phyloP scores from a whole-genome alignment of 2,797 vertebrate genomes.

The Enteromius treurensis region DNA sequence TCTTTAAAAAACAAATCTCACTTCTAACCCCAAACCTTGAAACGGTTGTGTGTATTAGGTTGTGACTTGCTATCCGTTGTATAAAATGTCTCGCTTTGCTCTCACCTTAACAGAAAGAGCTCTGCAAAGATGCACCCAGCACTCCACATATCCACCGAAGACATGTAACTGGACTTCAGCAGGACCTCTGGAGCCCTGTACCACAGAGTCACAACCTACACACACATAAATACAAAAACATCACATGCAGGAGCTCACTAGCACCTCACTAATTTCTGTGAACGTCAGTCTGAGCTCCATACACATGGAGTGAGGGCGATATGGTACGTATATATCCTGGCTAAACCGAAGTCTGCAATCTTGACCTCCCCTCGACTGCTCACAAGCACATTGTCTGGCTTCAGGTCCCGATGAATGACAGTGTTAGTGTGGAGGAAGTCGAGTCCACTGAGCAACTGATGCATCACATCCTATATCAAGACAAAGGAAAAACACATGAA shows the following conservation, averaged over 20 bases:
- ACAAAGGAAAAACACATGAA: conserved; percentile 3
- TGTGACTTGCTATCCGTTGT: background rate
- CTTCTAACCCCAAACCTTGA: background rate
- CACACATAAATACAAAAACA: conserved; percentile 15
- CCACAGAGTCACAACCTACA: conserved; percentile 82
- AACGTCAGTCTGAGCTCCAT: conserved; percentile 56
- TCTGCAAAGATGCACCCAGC: conserved; percentile 82
- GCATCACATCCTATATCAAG: conserved; percentile 74
- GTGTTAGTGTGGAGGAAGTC: conserved; percentile 81
- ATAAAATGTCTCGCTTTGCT: background rate
- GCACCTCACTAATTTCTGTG: background rate
- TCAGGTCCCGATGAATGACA: conserved; percentile 81
- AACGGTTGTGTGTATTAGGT: background rate
- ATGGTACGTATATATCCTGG: conserved; percentile 77
- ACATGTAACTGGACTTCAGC: conserved; percentile 77
- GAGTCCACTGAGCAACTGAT: conserved; percentile 77
- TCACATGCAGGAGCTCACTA: background rate
- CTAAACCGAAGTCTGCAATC: conserved; percentile 82
- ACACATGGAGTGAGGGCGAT: conserved; percentile 80
- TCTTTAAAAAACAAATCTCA: no score
- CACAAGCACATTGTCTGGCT: conserved; percentile 80
- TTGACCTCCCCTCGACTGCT: conserved; percentile 79
- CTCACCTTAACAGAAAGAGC: conserved; percentile 77
- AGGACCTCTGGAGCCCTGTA: conserved; percentile 83
- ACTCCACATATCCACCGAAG: conserved; percentile 82